Percentiles rank a stretch among this genome's conserved stretches.
Conservation (phyloP, 2,888 invertebrate genomes). For the Entomobrya multifasciata region DNA sequence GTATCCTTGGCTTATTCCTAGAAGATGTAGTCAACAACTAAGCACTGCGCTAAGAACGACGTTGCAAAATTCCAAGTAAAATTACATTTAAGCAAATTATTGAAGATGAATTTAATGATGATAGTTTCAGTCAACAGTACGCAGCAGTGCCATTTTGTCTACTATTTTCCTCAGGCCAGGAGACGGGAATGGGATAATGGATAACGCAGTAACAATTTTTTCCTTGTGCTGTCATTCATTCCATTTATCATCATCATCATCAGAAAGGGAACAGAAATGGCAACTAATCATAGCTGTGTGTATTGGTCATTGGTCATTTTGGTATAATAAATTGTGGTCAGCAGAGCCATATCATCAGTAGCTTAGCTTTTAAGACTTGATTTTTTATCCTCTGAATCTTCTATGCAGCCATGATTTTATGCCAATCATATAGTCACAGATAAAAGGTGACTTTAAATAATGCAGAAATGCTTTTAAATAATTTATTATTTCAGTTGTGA, state of each 20-base stretch:
- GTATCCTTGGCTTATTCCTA: conserved; percentile 5
- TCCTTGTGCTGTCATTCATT: conserved; percentile 40
- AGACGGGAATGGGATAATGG: not conserved
- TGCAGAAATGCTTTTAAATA: not conserved
- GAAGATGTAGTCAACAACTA: not conserved
- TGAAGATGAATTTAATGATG: not conserved
- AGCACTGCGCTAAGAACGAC: not conserved
- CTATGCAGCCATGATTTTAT: too few species aligned
- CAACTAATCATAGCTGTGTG: too few species aligned
- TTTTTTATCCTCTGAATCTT: too few species aligned
- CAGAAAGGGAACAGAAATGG: not conserved
- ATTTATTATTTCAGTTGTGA: not conserved
- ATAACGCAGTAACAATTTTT: not conserved
- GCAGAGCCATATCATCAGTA: too few species aligned
- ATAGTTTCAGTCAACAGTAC: conserved; percentile 13
- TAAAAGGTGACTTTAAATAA: not conserved
- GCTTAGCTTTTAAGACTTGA: not conserved
- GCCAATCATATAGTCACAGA: not conserved
- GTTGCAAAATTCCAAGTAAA: not conserved
- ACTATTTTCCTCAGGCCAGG: not conserved
- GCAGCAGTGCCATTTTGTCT: not conserved
- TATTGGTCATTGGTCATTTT: too few species aligned
- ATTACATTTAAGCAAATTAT: conserved; percentile 24
- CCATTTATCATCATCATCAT: conserved; percentile 18
- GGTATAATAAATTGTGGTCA: too few species aligned